Evolutionary conservation across 2,113 vertebrate genomes (phyloP), one percentile per base, ranked within the genome.

Genomic region (Myotis davidii): DNA sequence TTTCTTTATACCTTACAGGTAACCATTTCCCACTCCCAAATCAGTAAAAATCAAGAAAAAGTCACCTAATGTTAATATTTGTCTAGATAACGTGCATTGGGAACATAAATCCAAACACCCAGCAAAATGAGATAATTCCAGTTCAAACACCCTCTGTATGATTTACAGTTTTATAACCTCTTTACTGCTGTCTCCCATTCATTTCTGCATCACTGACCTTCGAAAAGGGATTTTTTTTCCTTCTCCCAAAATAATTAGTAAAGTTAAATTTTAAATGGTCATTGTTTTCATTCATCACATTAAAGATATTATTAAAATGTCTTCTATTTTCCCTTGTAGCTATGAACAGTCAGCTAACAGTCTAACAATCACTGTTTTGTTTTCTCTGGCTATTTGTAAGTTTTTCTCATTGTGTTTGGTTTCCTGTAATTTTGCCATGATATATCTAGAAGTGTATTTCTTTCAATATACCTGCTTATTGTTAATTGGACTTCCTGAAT

Each of bases 381-480:
- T 94, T 88, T 74, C 82, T 78, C 45, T 94, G 23, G 16, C 13
- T 82, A 34, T 52, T 78, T 70, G 90, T 59, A 73, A 29, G 27
- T 37, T 86, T 77, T 65, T 70, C 32, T 90, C 34, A 45, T 37
- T 94, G 16, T 42, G 8, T 89, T 52, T 88, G 18, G 45, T 50
- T 90, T 83, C 65, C 69, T 85, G 27, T 95, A 79, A 92, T 85
- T 91, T 86, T 89, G 32, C 29, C 17, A 92, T 85, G 6, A 48
- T 90, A n/a, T 73, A 16, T n/a, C 85, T 52, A 72, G 10, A 59
- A 89, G 29, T 65, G 5, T 10, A 61, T n/a, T 89, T 48, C 81
- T 76, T 82, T 70, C 20, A 48, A 78, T 6, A 34, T 13, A 59
- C 18, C 76, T 39, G 7, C 27, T 90, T 61, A 74, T 52, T 50